Percentiles rank a stretch among this genome's conserved stretches.
These are phyloP conservation scores for Chymomyza caudatula DNA, from an alignment of 2,888 invertebrate species.

Conservation along the genomic window DNA sequence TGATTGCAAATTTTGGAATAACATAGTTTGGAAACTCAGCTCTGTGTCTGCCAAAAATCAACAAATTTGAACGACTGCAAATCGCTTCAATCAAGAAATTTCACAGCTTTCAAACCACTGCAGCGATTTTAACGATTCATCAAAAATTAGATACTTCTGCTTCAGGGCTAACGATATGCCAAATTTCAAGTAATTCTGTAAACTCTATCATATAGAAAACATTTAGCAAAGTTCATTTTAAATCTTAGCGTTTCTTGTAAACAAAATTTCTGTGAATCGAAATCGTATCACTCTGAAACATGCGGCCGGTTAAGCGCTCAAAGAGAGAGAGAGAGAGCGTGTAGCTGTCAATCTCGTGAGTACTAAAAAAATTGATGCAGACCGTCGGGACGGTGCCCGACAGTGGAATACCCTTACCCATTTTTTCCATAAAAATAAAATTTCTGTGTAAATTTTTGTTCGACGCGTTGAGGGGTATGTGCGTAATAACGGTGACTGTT, in stretches of 20 bases:
- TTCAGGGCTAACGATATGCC: neutral
- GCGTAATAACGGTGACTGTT: too few relatives aligned
- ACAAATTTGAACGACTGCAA: slow-evolving; percentile 6
- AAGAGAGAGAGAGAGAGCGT: slow-evolving; percentile 3
- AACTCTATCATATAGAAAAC: slow-evolving; percentile 48
- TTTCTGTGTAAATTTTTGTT: too few relatives aligned
- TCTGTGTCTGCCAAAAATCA: slow-evolving; percentile 30
- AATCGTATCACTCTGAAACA: slow-evolving; percentile 25
- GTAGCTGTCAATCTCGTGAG: too few relatives aligned
- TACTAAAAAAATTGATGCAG: too few relatives aligned
- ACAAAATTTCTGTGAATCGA: slow-evolving; percentile 36
- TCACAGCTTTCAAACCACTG: slow-evolving; percentile 16
- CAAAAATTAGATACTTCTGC: slow-evolving; percentile 64
- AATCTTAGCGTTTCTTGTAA: slow-evolving; percentile 58
- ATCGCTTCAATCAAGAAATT: slow-evolving; percentile 36
- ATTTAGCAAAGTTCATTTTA: slow-evolving; percentile 73
- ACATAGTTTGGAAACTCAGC: neutral
- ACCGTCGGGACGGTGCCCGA: too few relatives aligned
- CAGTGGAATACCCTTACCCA: too few relatives aligned
- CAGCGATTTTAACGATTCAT: slow-evolving; percentile 66
- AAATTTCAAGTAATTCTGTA: slow-evolving; percentile 26
- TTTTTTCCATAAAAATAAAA: too few relatives aligned
- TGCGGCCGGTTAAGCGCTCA: slow-evolving; percentile 45
- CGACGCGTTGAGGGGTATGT: too few relatives aligned
- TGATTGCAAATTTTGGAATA: slow-evolving; percentile 31